Conservation (phyloP, 2,888 invertebrate species). For the Drosophila falleni region DNA sequence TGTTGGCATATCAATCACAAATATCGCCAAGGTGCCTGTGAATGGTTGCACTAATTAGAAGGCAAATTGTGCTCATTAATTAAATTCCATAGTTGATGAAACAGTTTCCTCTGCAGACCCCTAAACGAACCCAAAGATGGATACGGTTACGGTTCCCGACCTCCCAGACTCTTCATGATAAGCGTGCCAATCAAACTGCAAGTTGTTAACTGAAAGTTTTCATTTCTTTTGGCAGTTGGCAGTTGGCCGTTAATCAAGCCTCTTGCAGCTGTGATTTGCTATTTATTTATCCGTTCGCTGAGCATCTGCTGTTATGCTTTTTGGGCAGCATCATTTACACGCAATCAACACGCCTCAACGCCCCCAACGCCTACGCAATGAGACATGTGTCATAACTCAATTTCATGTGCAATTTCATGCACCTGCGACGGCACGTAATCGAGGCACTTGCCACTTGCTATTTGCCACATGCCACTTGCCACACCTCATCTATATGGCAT, state of each 20-base stretch:
- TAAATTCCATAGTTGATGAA: constrained; percentile 52
- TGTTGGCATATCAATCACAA: constrained; percentile 76
- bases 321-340: constrained; percentile 58
- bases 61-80: constrained; percentile 77
- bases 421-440: constrained; percentile 72
- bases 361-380: constrained; percentile 18
- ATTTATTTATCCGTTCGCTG: constrained; percentile 31
- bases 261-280: constrained; percentile 53
- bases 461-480: constrained; percentile 13
- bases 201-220: constrained; percentile 49
- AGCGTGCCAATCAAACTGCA: constrained; percentile 55
- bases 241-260: constrained; percentile 69
- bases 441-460: constrained; percentile 15
- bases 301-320: constrained; percentile 35
- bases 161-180: constrained; percentile 3
- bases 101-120: constrained; percentile 15
- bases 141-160: neutral
- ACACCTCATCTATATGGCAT: constrained; percentile 48
- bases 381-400: constrained; percentile 73
- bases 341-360: constrained; percentile 56
- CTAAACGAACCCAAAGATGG: neutral
- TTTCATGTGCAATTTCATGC: constrained; percentile 78
- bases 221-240: constrained; percentile 49
- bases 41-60: constrained; percentile 68
- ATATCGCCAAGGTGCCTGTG: constrained; percentile 61